These are phyloP conservation scores for Mormyrus proboscirostris DNA, from an alignment of 2,797 vertebrate genomes.

Conservation along the genomic window DNA sequence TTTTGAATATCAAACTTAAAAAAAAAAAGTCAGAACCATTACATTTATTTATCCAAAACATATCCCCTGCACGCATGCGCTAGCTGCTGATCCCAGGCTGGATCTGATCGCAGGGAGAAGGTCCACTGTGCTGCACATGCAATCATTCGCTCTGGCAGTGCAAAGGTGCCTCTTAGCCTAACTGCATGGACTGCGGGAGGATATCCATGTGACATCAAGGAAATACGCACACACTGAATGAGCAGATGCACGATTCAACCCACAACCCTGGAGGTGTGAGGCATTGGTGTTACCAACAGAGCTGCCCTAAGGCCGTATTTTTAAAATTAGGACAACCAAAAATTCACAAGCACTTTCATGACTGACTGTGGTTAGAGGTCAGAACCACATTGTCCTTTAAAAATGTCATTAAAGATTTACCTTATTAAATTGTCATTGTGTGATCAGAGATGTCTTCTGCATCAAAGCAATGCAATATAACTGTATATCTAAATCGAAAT, in stretches of 20 bases:
- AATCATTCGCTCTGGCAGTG: neutral
- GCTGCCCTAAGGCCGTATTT: neutral
- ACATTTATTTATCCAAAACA: neutral
- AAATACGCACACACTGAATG: neutral
- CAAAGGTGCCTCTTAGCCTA: neutral
- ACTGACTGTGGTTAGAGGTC: neutral
- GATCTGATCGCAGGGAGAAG: neutral
- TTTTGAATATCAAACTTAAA: slow-evolving; percentile 10
- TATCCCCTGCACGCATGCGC: neutral
- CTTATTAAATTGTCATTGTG: neutral
- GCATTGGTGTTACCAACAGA: neutral
- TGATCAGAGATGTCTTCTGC: neutral
- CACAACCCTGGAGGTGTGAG: neutral
- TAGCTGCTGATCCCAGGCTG: neutral
- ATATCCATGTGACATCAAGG: neutral
- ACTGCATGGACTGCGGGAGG: neutral
- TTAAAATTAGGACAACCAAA: slow-evolving; percentile 9
- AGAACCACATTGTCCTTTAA: neutral
- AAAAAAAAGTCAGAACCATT: neutral
- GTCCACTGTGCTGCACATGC: neutral
- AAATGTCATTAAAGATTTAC: neutral
- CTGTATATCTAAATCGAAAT: neutral
- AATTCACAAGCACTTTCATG: neutral
- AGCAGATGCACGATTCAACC: neutral
- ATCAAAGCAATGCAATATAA: neutral